Conservation (phyloP, 2,113 vertebrate genomes). For the Anoura caudifer region DNA sequence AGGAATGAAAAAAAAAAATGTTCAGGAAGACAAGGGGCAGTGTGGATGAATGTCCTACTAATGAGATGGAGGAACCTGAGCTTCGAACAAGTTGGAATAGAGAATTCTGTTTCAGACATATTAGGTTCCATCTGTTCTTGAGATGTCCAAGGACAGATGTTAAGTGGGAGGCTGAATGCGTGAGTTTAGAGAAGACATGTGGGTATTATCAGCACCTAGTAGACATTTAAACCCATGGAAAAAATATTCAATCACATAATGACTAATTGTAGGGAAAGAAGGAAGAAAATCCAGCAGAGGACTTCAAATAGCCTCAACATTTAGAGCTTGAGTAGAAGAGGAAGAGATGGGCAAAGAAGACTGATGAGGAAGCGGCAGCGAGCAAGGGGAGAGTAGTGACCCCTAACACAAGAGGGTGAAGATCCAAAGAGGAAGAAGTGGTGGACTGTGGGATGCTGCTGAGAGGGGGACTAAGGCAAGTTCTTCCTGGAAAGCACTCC, state of each 20-base stretch:
- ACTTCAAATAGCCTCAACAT: too few relatives aligned
- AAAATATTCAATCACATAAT: neutral
- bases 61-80: neutral
- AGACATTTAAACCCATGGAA: neutral
- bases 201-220: neutral
- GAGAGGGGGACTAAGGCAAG: neutral
- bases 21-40: neutral
- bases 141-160: neutral
- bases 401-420: neutral
- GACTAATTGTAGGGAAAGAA: neutral
- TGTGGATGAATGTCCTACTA: rapidly evolving
- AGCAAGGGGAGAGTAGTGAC: neutral
- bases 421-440: neutral
- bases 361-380: neutral
- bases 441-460: rapidly evolving
- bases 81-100: neutral
- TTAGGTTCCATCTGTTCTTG: neutral
- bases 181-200: neutral
- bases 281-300: neutral
- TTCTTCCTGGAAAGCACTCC: neutral
- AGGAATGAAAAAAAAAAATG: neutral
- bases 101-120: neutral
- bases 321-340: neutral
- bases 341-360: neutral
- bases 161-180: neutral